phyloP scores from a whole-genome alignment of 1,140 invertebrate species.

The Lasioglossum albipes region DNA sequence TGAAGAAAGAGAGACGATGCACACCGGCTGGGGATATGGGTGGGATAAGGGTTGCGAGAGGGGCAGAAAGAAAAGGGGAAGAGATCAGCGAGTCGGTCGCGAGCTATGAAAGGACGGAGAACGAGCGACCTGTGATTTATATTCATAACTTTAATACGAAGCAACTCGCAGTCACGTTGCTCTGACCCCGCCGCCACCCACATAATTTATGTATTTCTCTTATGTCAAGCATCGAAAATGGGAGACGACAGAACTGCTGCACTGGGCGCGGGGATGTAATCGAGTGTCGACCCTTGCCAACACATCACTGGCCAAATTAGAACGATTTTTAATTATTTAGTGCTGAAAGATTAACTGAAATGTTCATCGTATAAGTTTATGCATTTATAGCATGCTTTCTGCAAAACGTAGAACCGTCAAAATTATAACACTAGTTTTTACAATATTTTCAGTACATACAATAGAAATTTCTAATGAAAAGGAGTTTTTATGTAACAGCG shows the following conservation, averaged over 20 bases:
- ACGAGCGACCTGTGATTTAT: slow-evolving; percentile 70
- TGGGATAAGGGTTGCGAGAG: neutral
- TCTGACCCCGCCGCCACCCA: slow-evolving; percentile 48
- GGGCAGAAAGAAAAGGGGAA: slow-evolving; percentile 9
- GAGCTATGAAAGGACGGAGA: slow-evolving; percentile 51
- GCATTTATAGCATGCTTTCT: too few species aligned
- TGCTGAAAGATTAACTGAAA: too few species aligned
- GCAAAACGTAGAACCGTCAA: too few species aligned
- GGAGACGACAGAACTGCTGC: slow-evolving; percentile 17
- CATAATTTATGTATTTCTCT: slow-evolving; percentile 69
- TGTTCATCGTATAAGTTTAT: too few species aligned
- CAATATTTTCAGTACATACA: too few species aligned
- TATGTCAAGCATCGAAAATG: slow-evolving; percentile 47
- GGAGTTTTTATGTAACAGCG: too few species aligned
- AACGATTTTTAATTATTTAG: neutral
- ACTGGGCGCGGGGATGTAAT: slow-evolving; percentile 42
- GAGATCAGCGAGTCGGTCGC: slow-evolving; percentile 22
- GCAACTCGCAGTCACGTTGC: slow-evolving; percentile 71
- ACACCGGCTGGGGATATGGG: neutral
- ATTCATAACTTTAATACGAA: slow-evolving; percentile 76
- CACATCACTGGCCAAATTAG: neutral
- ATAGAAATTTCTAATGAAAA: too few species aligned
- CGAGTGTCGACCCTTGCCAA: neutral
- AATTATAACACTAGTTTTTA: too few species aligned
- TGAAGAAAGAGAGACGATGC: neutral